Conservation (phyloP, 30 jellyfish, hydroid and myxozoan species). For the Cassiopea xamachana region DNA sequence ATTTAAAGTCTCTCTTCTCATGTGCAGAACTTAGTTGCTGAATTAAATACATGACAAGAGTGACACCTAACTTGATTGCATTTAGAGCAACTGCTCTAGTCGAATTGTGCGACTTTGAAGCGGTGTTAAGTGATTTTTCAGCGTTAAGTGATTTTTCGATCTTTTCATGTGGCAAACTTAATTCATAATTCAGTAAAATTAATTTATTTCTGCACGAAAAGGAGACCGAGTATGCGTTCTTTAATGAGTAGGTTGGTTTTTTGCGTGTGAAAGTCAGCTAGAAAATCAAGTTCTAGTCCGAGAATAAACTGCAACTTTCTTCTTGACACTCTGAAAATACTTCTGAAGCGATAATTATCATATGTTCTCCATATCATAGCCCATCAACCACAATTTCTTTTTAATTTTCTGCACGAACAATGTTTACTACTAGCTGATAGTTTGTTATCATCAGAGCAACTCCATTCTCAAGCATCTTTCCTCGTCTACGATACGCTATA, state of each 20-base stretch:
- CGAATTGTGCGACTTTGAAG: background rate
- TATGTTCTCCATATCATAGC: too few species aligned
- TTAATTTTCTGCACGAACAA: too few species aligned
- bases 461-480: too few species aligned
- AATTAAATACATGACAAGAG: constrained; percentile 7
- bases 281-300: too few species aligned
- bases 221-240: background rate
- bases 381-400: too few species aligned
- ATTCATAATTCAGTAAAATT: background rate
- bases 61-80: constrained; percentile 2
- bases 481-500: too few species aligned
- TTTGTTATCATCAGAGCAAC: too few species aligned
- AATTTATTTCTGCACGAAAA: background rate
- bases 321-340: too few species aligned
- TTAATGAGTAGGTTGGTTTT: background rate
- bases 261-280: background rate
- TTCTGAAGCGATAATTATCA: too few species aligned
- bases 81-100: background rate
- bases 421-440: too few species aligned
- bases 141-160: background rate
- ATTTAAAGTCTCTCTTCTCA: background rate
- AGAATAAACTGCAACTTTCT: too few species aligned
- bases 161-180: background rate
- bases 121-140: too few species aligned
- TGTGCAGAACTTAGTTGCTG: background rate